phyloP scores from a whole-genome alignment of 2,797 vertebrate genomes.

The Selene dorsalis region DNA sequence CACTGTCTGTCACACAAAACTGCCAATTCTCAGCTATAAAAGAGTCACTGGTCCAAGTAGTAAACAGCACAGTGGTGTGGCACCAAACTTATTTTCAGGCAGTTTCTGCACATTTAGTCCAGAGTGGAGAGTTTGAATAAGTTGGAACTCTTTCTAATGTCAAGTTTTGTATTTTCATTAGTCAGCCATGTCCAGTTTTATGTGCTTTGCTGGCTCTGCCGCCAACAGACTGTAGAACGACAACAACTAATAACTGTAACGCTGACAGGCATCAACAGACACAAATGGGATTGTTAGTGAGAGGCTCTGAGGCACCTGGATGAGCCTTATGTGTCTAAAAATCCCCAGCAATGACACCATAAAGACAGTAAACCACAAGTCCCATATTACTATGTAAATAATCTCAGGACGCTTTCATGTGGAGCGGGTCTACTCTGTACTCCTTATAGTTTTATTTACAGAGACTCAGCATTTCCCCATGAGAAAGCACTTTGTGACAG shows the following conservation, averaged over 20 bases:
- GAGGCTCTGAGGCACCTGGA: background rate
- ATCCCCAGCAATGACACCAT: conserved; percentile 23
- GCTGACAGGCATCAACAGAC: conserved; percentile 34
- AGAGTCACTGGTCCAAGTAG: background rate
- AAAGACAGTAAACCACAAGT: background rate
- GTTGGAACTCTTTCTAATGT: background rate
- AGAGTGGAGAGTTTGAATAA: background rate
- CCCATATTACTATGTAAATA: background rate
- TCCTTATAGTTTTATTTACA: background rate
- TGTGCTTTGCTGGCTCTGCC: conserved; percentile 18
- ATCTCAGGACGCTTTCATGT: background rate
- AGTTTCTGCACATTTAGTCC: background rate
- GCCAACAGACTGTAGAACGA: conserved; percentile 29
- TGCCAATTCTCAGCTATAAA: conserved; percentile 10
- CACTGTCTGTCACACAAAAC: conserved; percentile 27
- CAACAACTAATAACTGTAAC: conserved; percentile 38
- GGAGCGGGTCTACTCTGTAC: background rate
- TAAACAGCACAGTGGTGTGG: background rate
- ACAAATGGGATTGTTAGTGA: conserved; percentile 24
- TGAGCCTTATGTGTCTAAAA: background rate
- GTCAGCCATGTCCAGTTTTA: background rate
- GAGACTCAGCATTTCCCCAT: background rate
- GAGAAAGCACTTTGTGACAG: background rate
- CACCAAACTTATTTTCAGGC: conserved; percentile 1
- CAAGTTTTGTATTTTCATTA: conserved; percentile 19